Conservation (phyloP, 2,113 vertebrate genomes). For the Antechinus flavipes region DNA sequence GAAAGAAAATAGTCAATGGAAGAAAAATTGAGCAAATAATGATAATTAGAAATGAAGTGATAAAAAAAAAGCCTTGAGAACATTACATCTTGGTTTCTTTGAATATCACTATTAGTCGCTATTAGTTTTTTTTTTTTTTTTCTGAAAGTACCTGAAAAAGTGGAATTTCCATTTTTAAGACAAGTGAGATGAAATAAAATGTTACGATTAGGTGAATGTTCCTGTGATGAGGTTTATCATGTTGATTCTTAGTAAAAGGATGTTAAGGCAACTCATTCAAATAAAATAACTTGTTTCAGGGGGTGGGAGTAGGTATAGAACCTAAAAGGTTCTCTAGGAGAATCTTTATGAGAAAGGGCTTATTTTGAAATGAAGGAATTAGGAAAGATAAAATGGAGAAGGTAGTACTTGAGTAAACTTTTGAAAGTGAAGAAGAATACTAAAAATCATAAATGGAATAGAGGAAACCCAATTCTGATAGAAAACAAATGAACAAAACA, state of each 20-base stretch:
- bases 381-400: background rate
- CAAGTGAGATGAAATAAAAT: background rate
- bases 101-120: background rate
- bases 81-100: background rate
- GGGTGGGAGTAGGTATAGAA: background rate
- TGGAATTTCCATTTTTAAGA: background rate
- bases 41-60: background rate
- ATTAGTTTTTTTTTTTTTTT: too few relatives aligned
- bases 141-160: background rate
- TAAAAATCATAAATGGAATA: background rate
- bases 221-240: background rate
- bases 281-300: too few relatives aligned
- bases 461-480: background rate
- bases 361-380: background rate
- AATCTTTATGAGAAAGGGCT: background rate
- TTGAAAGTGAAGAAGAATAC: background rate
- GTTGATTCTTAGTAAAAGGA: background rate
- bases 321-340: background rate
- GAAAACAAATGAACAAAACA: background rate
- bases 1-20: too few relatives aligned
- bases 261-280: background rate
- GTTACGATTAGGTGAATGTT: background rate
- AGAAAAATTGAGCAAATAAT: background rate
- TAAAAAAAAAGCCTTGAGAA: background rate
- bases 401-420: background rate